These are phyloP conservation scores for Pampusana beccarii DNA, from an alignment of 2,113 vertebrate genomes.

Conservation along the genomic window DNA sequence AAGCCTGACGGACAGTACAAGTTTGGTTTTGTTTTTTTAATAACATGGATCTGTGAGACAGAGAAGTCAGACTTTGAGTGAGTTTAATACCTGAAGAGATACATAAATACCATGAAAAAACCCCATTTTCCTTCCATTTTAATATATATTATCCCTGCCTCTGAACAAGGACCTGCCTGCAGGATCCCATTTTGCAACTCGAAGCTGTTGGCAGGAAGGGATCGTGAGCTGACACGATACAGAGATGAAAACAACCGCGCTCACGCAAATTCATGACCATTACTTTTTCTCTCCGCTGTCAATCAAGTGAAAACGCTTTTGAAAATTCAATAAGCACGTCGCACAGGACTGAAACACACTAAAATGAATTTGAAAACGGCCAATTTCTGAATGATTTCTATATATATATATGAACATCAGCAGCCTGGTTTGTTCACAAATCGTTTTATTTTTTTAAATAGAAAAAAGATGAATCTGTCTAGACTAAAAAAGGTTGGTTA, in stretches of 20 bases:
- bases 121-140: background rate
- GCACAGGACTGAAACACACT: background rate
- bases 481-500: constrained; percentile 55
- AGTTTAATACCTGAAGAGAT: constrained; percentile 36
- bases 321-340: background rate
- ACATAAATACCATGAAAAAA: background rate
- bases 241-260: background rate
- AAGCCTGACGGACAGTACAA: background rate
- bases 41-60: background rate
- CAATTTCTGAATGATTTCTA: background rate
- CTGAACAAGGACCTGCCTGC: constrained; percentile 40
- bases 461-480: constrained; percentile 47
- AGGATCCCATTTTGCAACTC: background rate
- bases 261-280: background rate
- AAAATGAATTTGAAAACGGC: background rate
- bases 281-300: background rate
- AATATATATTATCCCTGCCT: background rate
- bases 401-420: background rate
- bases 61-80: background rate
- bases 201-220: background rate
- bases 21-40: background rate
- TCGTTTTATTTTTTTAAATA: constrained; percentile 1
- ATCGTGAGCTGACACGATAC: background rate
- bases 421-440: constrained; percentile 48
- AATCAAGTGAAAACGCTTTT: background rate